These are phyloP conservation scores for Bombycilla garrulus DNA, from an alignment of 2,113 vertebrate species.

Conservation along the genomic window DNA sequence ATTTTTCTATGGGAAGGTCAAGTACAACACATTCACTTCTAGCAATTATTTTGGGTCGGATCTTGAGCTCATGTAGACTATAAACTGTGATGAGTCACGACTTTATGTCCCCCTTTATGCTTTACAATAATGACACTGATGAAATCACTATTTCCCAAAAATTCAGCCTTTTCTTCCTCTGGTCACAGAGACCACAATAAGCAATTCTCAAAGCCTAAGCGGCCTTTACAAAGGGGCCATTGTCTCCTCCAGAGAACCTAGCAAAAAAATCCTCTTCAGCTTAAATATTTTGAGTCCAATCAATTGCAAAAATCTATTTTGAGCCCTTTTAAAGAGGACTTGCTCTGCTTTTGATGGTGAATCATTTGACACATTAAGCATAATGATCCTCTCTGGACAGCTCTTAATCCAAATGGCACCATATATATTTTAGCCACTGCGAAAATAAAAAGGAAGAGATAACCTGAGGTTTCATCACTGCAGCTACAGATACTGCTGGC, in stretches of 20 bases:
- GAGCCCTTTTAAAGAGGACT: neutral
- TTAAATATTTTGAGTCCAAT: neutral
- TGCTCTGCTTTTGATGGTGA: neutral
- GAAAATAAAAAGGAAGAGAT: neutral
- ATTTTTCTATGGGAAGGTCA: neutral
- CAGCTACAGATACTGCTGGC: neutral
- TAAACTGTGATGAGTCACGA: neutral
- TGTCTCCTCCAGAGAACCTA: neutral
- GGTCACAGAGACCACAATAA: neutral
- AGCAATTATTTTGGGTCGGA: neutral
- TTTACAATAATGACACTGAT: neutral
- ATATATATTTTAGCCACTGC: neutral
- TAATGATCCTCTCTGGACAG: neutral
- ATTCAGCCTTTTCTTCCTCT: neutral
- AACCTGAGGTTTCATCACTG: neutral
- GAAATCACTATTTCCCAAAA: neutral
- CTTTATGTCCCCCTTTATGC: neutral
- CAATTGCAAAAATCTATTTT: neutral
- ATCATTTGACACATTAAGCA: neutral
- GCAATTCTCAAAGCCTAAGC: neutral
- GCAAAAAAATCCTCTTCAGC: neutral
- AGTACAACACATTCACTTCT: neutral
- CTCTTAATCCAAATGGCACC: neutral
- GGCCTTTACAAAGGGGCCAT: neutral
- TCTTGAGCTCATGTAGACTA: neutral